phyloP scores from a whole-genome alignment of 2,797 vertebrate genomes.

The Crenichthys baileyi region DNA sequence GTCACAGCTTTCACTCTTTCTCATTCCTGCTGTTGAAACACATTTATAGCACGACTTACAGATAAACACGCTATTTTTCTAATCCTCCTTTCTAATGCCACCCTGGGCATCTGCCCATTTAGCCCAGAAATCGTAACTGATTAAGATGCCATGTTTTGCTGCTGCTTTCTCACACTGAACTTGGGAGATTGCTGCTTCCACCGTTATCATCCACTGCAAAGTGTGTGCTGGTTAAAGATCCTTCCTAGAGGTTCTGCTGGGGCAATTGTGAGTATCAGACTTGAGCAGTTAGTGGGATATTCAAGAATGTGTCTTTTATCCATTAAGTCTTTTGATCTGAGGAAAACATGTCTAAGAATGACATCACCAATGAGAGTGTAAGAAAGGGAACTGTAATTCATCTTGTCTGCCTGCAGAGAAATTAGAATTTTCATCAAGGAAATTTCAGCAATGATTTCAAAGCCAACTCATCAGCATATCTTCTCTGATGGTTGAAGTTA shows the following conservation, averaged over 20 bases:
- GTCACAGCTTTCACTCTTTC: no score
- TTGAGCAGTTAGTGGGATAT: background rate
- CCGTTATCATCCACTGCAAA: no score
- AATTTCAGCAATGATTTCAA: constrained; percentile 19
- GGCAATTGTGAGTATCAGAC: background rate
- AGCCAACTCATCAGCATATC: constrained; percentile 36
- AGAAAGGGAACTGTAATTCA: constrained; percentile 9
- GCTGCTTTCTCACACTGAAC: background rate
- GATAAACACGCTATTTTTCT: no score
- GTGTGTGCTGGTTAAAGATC: background rate
- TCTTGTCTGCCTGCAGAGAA: constrained; percentile 11
- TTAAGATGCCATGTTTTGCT: no score
- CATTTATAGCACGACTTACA: no score
- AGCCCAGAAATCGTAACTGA: no score
- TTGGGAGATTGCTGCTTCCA: background rate
- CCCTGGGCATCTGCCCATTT: no score
- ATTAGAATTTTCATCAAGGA: constrained; percentile 3
- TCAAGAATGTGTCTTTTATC: background rate
- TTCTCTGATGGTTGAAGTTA: constrained; percentile 38
- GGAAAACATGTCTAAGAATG: background rate
- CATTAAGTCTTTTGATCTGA: background rate
- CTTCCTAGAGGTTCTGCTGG: background rate
- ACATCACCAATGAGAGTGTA: background rate
- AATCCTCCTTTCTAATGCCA: no score
- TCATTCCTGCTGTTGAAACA: no score